A percentile compares a stretch with the other conserved stretches of the same genome.
Conservation (phyloP, 2,888 invertebrate genomes). For the Drosophila hamatofila region DNA sequence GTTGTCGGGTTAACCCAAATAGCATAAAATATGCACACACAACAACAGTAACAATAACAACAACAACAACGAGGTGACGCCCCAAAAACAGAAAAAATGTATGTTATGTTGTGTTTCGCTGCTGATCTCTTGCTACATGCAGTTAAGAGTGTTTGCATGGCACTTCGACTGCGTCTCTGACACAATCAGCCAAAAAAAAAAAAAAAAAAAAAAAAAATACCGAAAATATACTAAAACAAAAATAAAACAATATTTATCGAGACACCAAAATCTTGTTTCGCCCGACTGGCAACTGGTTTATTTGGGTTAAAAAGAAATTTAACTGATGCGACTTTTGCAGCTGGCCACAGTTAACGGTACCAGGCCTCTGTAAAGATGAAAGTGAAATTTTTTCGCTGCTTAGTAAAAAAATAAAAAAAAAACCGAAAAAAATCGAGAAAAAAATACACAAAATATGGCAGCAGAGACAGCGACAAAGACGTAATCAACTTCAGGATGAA, state of each 20-base stretch:
- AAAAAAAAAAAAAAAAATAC: slow-evolving; percentile 17
- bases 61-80: slow-evolving; percentile 37
- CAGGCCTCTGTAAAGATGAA: slow-evolving; percentile 65
- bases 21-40: slow-evolving; percentile 37
- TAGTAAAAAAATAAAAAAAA: slow-evolving; percentile 33
- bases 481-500: slow-evolving; percentile 82
- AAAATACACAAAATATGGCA: slow-evolving; percentile 49
- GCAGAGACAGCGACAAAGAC: slow-evolving; percentile 57
- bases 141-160: slow-evolving; percentile 59
- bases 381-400: slow-evolving; percentile 68
- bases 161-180: slow-evolving; percentile 60
- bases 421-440: slow-evolving; percentile 7
- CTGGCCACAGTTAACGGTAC: slow-evolving; percentile 64
- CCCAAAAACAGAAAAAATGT: slow-evolving; percentile 27
- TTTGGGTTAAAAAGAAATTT: slow-evolving; percentile 82
- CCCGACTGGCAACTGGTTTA: slow-evolving; percentile 71
- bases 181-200: slow-evolving; percentile 49
- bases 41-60: neutral
- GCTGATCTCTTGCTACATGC: slow-evolving; percentile 49
- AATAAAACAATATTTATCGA: slow-evolving; percentile 40
- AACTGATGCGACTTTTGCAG: slow-evolving; percentile 51
- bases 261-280: slow-evolving; percentile 55
- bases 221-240: neutral
- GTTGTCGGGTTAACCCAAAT: slow-evolving; percentile 64
- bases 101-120: slow-evolving; percentile 15